phyloP scores from a whole-genome alignment of 1,140 invertebrate species.

The Dendrolimus kikuchii region DNA sequence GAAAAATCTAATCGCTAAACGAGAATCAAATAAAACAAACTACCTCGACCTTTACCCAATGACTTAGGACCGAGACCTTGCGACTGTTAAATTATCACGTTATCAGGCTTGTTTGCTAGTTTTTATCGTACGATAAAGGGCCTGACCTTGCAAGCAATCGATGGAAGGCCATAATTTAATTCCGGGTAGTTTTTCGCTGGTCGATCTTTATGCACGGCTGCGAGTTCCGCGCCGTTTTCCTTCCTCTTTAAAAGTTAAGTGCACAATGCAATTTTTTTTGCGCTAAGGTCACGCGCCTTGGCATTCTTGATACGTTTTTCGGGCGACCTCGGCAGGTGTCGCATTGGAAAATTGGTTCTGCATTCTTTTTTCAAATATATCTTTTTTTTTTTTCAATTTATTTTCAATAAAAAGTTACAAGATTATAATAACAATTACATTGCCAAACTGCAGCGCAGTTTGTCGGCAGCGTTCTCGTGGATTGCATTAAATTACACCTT shows the following conservation, averaged over 20 bases:
- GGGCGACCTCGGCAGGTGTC: background rate
- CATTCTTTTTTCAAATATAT: no score
- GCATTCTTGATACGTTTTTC: background rate
- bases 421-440: no score
- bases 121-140: constrained; percentile 53
- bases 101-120: constrained; percentile 32
- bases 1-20: constrained; percentile 19
- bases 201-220: constrained; percentile 44
- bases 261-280: constrained; percentile 26
- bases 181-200: constrained; percentile 45
- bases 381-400: no score
- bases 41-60: constrained; percentile 60
- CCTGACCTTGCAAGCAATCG: constrained; percentile 40
- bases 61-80: constrained; percentile 44
- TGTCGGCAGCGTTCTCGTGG: no score
- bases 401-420: no score
- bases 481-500: no score
- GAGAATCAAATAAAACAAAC: constrained; percentile 23
- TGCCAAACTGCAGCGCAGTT: no score
- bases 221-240: constrained; percentile 46
- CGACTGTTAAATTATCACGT: constrained; percentile 31
- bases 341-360: no score
- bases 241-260: constrained; percentile 35
- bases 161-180: constrained; percentile 36
- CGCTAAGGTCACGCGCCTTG: constrained; percentile 3